Evolutionary conservation across 2,113 vertebrate genomes (phyloP).

Genomic region (Pterocles orientalis): DNA sequence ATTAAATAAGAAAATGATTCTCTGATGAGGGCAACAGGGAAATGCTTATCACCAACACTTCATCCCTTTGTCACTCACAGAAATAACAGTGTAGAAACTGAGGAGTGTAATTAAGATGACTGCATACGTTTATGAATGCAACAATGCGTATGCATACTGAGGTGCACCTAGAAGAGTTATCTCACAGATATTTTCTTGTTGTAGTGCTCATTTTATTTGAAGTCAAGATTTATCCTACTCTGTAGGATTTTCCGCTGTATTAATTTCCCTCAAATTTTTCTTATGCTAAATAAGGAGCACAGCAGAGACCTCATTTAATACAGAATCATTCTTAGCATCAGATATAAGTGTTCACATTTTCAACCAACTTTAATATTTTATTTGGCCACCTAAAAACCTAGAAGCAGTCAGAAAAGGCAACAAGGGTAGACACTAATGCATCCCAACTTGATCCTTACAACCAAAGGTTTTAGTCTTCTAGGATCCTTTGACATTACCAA

Average conservation of each 20-base stretch:
- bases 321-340: not conserved
- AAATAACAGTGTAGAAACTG: not conserved
- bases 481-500: not conserved
- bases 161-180: not conserved
- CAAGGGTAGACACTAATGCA: not conserved
- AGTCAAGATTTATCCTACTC: not conserved
- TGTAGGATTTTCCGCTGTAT: not conserved
- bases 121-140: not conserved
- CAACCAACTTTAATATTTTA: not conserved
- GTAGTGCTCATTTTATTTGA: not conserved
- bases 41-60: not conserved
- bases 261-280: not conserved
- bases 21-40: not conserved
- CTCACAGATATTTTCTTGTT: not conserved
- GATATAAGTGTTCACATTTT: not conserved
- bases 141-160: fast-evolving
- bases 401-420: not conserved
- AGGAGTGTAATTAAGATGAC: not conserved
- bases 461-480: not conserved
- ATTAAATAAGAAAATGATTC: not conserved
- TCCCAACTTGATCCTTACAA: not conserved
- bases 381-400: not conserved
- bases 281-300: not conserved
- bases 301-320: not conserved
- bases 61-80: not conserved